Evolutionary conservation across 1,140 invertebrate species (phyloP), one percentile per base, ranked within the genome.

Genomic region (Hydropsyche tenuis): DNA sequence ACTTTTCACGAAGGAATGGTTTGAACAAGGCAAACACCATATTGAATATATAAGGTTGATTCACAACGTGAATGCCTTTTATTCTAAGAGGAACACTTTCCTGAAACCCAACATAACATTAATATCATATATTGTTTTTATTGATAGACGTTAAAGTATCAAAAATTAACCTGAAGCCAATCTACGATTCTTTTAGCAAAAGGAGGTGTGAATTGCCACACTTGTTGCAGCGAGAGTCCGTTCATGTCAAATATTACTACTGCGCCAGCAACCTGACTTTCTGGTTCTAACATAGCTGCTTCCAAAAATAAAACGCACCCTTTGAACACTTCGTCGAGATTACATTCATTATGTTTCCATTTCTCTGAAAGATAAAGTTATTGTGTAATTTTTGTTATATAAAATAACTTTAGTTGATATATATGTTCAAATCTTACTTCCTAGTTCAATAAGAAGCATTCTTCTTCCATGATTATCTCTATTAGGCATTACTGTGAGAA

Each of bases 21-120:
- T 95, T 96, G 81, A 96, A 93, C 11, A 96, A 86, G 9, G 91
- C 87, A 81, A 95, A 96, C 0, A 97, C 90, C 82, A 94, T 90
- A 79, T 95, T 94, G 83, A 96, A 96, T 60, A 96, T 86, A 77
- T 91, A 92, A 0, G 94, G 94, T 81, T 96, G 94, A 81, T 96
- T 95, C 1, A 96, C 86, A 65, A 96, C 90, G 79, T 96, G 94
- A 53, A 96, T 88, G 60, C 91, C 92, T 84, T 96, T 96, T 25
- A 96, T 84, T 78, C 94, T 87, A 3, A 93, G 81, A 0, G 94
- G 93, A 64, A 95, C 89, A 37, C 90, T 89, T 76, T 96, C 94
- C 90, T 92, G 83, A 25, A 88, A 82, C 22, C n/a, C n/a, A 22
- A 6, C 3, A 25, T 63, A 63, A 18, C 7, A 63, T 22, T 4